Evolutionary conservation across 2,888 invertebrate species (phyloP), one percentile per base, ranked within the genome.

Genomic region (Oxycera nigricornis): DNA sequence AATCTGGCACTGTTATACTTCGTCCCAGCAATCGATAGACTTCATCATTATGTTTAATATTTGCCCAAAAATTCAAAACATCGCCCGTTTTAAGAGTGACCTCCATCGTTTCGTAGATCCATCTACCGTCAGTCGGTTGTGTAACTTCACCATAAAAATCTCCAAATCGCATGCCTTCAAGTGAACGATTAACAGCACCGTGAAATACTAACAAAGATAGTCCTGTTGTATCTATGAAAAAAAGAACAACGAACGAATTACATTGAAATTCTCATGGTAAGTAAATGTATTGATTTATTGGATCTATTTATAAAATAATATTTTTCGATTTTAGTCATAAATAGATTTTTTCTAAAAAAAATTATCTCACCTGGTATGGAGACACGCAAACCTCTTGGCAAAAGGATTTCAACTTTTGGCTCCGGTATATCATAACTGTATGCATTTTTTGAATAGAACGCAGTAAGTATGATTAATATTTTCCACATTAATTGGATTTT

Each of bases 151-250:
- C 84, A 0, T 90, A 86, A 85, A 87, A 87, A 1, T 86, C 86
- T 0, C 91, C 91, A 0, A 87, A 89, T 80, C 91, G 91, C 17
- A 90, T 80, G 0, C 89, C 89, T 11, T 89, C 85, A 85, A 92
- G 88, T 79, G 90, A 89, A 75, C 88, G 86, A 80, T 92, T 92
- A 4, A 91, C 83, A 77, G 91, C 90, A 1, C 89, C 90, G 80
- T 92, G 91, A 81, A 90, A 91, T 0, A 91, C 91, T 77, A 91
- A 90, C 20, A 91, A 83, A 41, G 87, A 85, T 74, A 90, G 89
- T 6, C 91, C 91, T 76, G 88, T 87, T 77, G 88, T 89, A 28
- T 73, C 75, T 65, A 26, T 80, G 55, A 72, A 35, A 3, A 46
- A 14, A 14, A 46, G 14, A 46, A 46, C 3, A 46, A 7, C 11